These are phyloP conservation scores for Raja brachyura DNA, from an alignment of 2,113 vertebrate species.

Conservation along the genomic window DNA sequence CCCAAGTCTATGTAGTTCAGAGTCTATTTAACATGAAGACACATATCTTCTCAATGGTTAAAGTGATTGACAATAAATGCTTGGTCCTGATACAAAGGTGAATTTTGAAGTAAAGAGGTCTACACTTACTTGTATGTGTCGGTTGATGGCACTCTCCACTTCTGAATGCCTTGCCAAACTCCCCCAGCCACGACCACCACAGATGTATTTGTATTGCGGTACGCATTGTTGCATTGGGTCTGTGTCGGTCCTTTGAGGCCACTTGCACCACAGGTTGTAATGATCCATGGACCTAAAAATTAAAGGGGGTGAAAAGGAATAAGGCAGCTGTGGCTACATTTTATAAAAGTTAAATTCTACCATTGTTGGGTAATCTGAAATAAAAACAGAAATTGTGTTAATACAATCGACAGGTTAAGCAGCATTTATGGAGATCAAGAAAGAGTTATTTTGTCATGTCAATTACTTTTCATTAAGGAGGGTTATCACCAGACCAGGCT, in stretches of 20 bases:
- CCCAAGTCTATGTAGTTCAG: too few relatives aligned
- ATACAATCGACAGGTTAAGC: too few relatives aligned
- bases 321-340: not conserved
- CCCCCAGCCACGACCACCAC: slow-evolving; percentile 76
- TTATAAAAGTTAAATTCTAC: not conserved
- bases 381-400: too few relatives aligned
- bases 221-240: slow-evolving; percentile 83
- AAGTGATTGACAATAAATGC: not conserved
- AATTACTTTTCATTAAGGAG: too few relatives aligned
- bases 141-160: slow-evolving; percentile 84
- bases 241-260: slow-evolving; percentile 85
- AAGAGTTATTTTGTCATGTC: too few relatives aligned
- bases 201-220: slow-evolving; percentile 78
- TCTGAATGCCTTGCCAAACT: slow-evolving; percentile 79
- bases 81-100: not conserved
- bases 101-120: not conserved
- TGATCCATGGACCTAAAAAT: slow-evolving; percentile 71
- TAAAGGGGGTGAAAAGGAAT: not conserved
- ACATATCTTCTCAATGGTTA: not conserved
- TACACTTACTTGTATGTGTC: slow-evolving; percentile 78
- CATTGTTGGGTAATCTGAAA: too few relatives aligned
- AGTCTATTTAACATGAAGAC: not conserved
- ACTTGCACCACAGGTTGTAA: slow-evolving; percentile 84
- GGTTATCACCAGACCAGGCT: too few relatives aligned
- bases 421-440: too few relatives aligned